Conservation (phyloP, 1,140 invertebrate species). For the Heliconius melpomene region DNA sequence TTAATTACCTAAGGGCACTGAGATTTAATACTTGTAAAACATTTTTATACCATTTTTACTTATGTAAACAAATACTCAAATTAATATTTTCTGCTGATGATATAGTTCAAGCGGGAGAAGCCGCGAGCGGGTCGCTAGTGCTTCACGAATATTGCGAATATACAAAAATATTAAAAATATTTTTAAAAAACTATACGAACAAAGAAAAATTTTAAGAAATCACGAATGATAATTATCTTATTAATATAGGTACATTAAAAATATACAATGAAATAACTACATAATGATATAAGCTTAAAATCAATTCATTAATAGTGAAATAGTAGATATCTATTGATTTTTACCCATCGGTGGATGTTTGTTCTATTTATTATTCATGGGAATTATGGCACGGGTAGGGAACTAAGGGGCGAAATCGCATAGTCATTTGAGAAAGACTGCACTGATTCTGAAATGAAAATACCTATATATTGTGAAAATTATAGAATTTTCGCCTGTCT, state of each 20-base stretch:
- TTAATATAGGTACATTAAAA: neutral
- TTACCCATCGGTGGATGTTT: slow-evolving; percentile 14
- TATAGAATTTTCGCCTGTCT: neutral
- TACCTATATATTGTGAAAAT: neutral
- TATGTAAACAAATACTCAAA: no score
- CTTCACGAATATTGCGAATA: no score
- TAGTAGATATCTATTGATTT: slow-evolving; percentile 15
- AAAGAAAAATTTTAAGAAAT: no score
- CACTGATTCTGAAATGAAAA: neutral
- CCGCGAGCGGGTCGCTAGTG: no score
- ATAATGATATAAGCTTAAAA: neutral
- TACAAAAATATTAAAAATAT: no score
- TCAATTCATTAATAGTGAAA: neutral
- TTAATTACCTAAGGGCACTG: neutral
- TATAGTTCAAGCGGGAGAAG: no score
- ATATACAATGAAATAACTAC: neutral
- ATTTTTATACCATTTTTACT: neutral
- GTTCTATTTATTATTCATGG: slow-evolving; percentile 29
- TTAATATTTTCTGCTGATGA: neutral
- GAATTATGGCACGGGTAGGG: slow-evolving; percentile 20
- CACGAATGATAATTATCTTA: no score
- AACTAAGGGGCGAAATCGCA: slow-evolving; percentile 15
- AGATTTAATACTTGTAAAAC: neutral
- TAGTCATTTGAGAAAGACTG: neutral
- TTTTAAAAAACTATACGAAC: no score